Percentiles rank a stretch among this genome's conserved stretches.
phyloP scores from a whole-genome alignment of 2,113 vertebrate genomes.

The Eonycteris spelaea region DNA sequence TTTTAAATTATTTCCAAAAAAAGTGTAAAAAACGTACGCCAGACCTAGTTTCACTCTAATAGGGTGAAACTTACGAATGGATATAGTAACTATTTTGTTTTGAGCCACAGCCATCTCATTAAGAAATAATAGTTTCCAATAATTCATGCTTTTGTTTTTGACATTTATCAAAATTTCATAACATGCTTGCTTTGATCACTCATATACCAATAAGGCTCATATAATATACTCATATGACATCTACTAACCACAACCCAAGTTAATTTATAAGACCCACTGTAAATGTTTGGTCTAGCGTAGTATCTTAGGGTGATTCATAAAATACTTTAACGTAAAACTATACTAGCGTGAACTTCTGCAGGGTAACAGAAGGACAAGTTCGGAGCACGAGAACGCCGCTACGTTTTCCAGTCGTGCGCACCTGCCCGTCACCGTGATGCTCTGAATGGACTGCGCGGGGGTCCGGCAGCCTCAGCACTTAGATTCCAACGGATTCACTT shows the following conservation, averaged over 20 bases:
- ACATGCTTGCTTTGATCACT: background rate
- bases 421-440: rapidly evolving
- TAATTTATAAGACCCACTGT: background rate
- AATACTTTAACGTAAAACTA: background rate
- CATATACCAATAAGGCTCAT: background rate
- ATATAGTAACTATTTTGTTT: background rate
- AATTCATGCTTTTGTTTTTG: background rate
- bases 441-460: background rate
- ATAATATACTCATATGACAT: background rate
- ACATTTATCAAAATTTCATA: background rate
- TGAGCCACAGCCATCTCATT: background rate
- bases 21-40: background rate
- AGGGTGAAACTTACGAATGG: background rate
- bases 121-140: background rate
- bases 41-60: background rate
- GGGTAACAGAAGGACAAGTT: background rate
- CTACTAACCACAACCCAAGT: background rate
- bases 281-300: background rate
- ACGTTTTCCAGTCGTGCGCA: background rate
- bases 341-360: no score
- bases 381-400: background rate
- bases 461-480: background rate
- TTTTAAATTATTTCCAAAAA: background rate
- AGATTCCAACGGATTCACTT: background rate
- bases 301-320: background rate